Conservation (phyloP, 2,888 invertebrate species). For the Junonia oenone region DNA sequence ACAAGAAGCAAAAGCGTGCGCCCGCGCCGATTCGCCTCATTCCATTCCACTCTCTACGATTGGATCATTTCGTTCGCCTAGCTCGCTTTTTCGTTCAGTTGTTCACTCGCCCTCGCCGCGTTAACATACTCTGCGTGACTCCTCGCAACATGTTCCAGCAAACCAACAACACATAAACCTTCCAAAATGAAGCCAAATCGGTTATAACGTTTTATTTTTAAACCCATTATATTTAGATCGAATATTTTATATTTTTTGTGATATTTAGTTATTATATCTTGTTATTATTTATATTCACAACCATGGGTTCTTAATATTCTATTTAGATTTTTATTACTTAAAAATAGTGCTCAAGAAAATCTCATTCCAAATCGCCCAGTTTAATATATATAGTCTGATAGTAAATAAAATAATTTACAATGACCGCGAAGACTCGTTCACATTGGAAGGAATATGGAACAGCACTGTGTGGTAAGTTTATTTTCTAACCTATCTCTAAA, state of each 20-base stretch:
- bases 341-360: slow-evolving; percentile 76
- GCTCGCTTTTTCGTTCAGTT: slow-evolving; percentile 56
- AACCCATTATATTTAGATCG: slow-evolving; percentile 71
- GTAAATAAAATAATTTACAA: slow-evolving; percentile 49
- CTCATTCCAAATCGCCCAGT: slow-evolving; percentile 75
- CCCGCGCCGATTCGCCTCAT: slow-evolving; percentile 72
- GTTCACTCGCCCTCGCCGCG: slow-evolving; percentile 67
- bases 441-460: slow-evolving; percentile 80
- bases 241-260: slow-evolving; percentile 71
- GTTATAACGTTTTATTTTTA: slow-evolving; percentile 74
- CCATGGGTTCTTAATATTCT: slow-evolving; percentile 69
- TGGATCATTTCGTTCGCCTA: slow-evolving; percentile 63
- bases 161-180: slow-evolving; percentile 77
- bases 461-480: slow-evolving; percentile 74
- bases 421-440: slow-evolving; percentile 76
- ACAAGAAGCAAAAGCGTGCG: slow-evolving; percentile 75
- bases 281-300: slow-evolving; percentile 67
- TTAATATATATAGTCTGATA: slow-evolving; percentile 49
- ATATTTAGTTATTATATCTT: slow-evolving; percentile 74
- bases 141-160: slow-evolving; percentile 70
- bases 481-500: slow-evolving; percentile 60
- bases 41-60: slow-evolving; percentile 53
- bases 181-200: slow-evolving; percentile 78
- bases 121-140: slow-evolving; percentile 57
- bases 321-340: slow-evolving; percentile 54